phyloP scores from a whole-genome alignment of 2,113 vertebrate species.

The Saguinus midas region DNA sequence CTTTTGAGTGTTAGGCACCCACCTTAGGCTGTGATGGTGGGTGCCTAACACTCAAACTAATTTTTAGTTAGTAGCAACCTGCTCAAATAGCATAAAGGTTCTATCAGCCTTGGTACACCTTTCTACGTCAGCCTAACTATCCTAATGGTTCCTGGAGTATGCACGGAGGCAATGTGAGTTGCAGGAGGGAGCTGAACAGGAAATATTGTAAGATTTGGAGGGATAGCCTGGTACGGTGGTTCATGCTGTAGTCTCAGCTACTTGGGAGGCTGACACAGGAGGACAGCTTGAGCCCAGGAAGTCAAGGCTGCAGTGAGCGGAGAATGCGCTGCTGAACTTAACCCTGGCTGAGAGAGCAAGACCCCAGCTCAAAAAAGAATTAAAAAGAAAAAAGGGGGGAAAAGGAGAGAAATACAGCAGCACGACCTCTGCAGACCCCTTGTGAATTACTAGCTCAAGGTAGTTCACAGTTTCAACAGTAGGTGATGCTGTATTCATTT shows the following conservation, averaged over 20 bases:
- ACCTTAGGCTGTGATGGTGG: not conserved
- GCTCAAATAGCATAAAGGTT: not conserved
- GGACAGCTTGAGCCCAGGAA: no score
- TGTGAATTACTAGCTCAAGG: not conserved
- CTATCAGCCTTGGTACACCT: not conserved
- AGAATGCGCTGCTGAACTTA: no score
- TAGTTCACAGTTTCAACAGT: conserved; percentile 47
- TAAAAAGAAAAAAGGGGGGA: no score
- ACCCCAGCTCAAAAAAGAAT: no score
- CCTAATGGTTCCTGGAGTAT: not conserved
- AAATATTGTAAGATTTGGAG: not conserved
- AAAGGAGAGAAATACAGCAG: not conserved
- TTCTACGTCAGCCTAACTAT: not conserved
- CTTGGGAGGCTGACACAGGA: no score
- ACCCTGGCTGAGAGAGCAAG: no score
- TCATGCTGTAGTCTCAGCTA: no score
- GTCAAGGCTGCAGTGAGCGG: no score
- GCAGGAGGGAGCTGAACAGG: not conserved
- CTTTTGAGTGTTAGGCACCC: not conserved
- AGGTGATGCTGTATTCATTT: conserved; percentile 46
- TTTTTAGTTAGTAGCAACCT: not conserved
- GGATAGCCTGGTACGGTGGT: no score
- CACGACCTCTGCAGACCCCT: not conserved
- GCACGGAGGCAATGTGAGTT: not conserved
- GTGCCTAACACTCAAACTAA: not conserved